Evolutionary conservation across 2,888 invertebrate genomes (phyloP), one percentile per base, ranked within the genome.

Genomic region (Agelastica alni): DNA sequence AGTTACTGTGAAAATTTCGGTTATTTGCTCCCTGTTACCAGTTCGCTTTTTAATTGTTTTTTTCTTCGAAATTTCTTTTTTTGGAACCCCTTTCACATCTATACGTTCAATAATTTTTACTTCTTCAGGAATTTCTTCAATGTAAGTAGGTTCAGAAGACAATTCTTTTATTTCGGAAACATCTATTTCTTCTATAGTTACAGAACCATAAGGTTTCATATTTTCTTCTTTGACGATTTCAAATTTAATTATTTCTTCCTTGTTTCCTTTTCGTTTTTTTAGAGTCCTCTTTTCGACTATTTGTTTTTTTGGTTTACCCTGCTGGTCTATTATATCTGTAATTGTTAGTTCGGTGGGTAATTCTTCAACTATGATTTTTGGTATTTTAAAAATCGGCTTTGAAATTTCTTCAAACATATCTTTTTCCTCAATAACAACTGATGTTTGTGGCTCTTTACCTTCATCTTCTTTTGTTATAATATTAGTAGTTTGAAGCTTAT

Each of bases 1-100:
- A 61, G 73, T 65, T 3, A 71, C 61, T 1, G 71, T 79, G 56
- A 77, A 74, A 53, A 81, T 79, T 72, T 78, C 77, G 45, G 69
- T 69, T 26, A 62, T 57, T 70, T 77, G 69, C 58, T 70, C 48
- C 64, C 72, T 60, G 22, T 62, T 68, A 2, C 69, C 74, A 17
- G 63, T 69, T 13, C 68, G 69, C 63, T 75, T 77, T 61, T 74
- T 53, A n/a, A 68, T 61, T 6, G 70, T 60, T 60, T 66, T 65
- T 44, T 66, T 70, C 45, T 63, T 68, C 4, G 65, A 61, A 20
- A 60, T 53, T 64, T 73, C 65, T 17, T 71, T 69, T 9, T 64
- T 65, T 7, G 59, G 59, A 6, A 59, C 51, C 9, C 67, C 67
- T 45, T 78, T 71, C 62, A 75, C 75, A 3, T 76, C 73, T 5